Conservation (phyloP, 2,113 vertebrate genomes). For the Actinemys pallida region DNA sequence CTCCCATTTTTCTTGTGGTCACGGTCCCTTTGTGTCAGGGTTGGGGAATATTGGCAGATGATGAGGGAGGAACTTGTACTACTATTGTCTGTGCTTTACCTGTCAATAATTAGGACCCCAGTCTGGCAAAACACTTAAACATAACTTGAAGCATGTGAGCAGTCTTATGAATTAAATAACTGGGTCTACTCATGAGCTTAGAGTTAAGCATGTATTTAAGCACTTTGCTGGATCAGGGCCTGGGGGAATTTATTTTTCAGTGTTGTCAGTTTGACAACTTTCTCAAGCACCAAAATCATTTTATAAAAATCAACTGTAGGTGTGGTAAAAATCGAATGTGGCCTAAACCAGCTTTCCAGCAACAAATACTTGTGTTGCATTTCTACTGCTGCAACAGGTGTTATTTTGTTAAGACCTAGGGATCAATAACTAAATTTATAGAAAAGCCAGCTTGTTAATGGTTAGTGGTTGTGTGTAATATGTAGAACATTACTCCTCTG, state of each 20-base stretch:
- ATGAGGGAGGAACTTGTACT: fast-evolving
- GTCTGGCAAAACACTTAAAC: not conserved
- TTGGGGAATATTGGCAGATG: fast-evolving
- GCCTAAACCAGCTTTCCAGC: not conserved
- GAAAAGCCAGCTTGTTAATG: slow-evolving; percentile 7
- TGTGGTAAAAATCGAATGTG: not conserved
- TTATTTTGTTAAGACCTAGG: not conserved
- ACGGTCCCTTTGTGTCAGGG: not conserved
- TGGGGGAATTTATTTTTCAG: not conserved
- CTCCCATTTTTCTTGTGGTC: not conserved
- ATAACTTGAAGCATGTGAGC: not conserved
- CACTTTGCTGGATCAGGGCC: not conserved
- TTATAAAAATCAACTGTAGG: not conserved
- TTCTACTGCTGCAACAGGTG: slow-evolving; percentile 33
- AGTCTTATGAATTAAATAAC: not conserved
- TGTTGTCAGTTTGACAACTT: not conserved
- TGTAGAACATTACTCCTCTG: not conserved
- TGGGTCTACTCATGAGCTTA: not conserved
- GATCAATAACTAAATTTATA: slow-evolving; percentile 35
- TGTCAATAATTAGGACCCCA: not conserved
- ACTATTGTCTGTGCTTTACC: not conserved
- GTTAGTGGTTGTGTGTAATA: not conserved
- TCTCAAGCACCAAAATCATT: not conserved
- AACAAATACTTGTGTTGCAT: slow-evolving; percentile 28
- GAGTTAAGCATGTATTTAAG: not conserved